Percentiles rank a stretch among this genome's conserved stretches.
These are phyloP conservation scores for Nymphalis urticae DNA, from an alignment of 2,888 invertebrate genomes.

Conservation along the genomic window DNA sequence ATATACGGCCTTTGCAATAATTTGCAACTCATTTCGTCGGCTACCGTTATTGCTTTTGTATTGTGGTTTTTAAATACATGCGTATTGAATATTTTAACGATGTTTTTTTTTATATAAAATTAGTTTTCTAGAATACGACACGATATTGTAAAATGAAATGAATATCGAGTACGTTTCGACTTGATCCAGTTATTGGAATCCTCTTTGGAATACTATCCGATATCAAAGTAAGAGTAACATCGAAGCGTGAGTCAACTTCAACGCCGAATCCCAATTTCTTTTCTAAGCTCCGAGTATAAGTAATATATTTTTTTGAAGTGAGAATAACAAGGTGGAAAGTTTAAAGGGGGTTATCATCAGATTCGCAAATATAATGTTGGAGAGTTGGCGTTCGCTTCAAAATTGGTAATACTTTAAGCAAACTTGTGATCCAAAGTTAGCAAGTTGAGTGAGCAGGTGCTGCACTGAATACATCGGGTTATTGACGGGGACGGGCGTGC, in stretches of 20 bases:
- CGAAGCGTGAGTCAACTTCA: constrained; percentile 46
- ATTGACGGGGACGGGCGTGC: constrained; percentile 56
- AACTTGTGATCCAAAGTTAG: constrained; percentile 69
- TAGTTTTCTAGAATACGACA: not conserved
- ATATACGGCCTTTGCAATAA: not conserved
- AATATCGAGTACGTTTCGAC: constrained; percentile 56
- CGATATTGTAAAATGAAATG: constrained; percentile 32
- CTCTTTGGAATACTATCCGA: constrained; percentile 58
- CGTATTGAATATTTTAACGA: constrained; percentile 7
- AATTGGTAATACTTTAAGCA: constrained; percentile 76
- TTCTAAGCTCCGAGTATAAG: constrained; percentile 49
- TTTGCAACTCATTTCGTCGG: constrained; percentile 15
- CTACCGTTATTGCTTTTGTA: constrained; percentile 12
- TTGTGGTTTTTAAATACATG: constrained; percentile 2
- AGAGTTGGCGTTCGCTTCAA: constrained; percentile 61
- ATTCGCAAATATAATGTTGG: constrained; percentile 66
- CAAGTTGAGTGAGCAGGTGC: constrained; percentile 66
- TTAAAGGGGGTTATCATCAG: constrained; percentile 60
- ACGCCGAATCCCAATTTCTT: constrained; percentile 48
- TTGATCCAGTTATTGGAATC: constrained; percentile 55
- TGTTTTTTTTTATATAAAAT: constrained; percentile 1
- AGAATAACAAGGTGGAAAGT: constrained; percentile 59
- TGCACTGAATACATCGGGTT: constrained; percentile 67
- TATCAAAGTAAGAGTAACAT: constrained; percentile 54
- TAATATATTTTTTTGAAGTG: constrained; percentile 50